phyloP scores from a whole-genome alignment of 2,797 vertebrate species.

The Huso huso region DNA sequence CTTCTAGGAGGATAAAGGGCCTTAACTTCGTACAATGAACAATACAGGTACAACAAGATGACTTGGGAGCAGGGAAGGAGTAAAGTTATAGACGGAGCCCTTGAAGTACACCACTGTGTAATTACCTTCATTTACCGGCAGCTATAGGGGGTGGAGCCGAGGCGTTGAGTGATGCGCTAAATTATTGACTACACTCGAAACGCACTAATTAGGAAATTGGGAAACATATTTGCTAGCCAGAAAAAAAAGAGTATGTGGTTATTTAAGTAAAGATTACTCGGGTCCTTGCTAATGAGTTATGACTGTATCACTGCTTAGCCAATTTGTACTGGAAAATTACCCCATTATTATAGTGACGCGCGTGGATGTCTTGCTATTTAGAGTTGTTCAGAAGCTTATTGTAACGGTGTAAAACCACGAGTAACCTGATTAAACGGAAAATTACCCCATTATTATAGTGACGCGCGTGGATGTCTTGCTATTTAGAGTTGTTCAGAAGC shows the following conservation, averaged over 20 bases:
- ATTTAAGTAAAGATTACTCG: slow-evolving; percentile 49
- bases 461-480: no score
- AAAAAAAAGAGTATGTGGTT: slow-evolving; percentile 32
- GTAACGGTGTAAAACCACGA: no score
- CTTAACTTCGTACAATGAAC: slow-evolving; percentile 42
- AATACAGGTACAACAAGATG: slow-evolving; percentile 27
- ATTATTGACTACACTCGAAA: slow-evolving; percentile 17
- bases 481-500: no score
- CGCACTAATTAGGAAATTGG: slow-evolving; percentile 57
- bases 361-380: no score
- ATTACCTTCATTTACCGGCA: slow-evolving; percentile 54
- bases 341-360: slow-evolving; percentile 11
- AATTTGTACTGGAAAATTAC: slow-evolving; percentile 23
- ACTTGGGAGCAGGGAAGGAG: slow-evolving; percentile 29
- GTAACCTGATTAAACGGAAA: not conserved
- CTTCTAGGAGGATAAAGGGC: slow-evolving; percentile 29
- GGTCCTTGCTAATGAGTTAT: slow-evolving; percentile 45
- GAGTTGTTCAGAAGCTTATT: no score
- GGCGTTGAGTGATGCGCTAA: slow-evolving; percentile 19
- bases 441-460: slow-evolving; percentile 13
- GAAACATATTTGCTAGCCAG: slow-evolving; percentile 54
- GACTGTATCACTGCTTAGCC: slow-evolving; percentile 21
- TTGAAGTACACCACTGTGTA: slow-evolving; percentile 49
- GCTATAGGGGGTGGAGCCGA: slow-evolving; percentile 45
- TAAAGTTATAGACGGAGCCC: slow-evolving; percentile 23